Base-by-base conservation (phyloP, 2,113 vertebrate species). In the Rhynchomys soricoides region DNA sequence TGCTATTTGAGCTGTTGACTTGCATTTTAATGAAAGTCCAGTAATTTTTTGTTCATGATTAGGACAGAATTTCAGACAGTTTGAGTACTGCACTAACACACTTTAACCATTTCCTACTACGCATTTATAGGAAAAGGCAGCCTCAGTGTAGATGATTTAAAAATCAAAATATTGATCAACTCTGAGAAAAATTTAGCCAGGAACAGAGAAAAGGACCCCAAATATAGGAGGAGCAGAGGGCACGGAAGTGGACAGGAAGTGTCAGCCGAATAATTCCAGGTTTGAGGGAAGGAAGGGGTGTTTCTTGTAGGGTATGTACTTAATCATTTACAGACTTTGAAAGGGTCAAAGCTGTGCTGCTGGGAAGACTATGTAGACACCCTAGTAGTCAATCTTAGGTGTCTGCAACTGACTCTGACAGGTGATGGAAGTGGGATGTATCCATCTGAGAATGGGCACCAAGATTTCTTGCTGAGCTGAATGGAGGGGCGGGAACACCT, bases 101-200 rank as follows among this genome's bases (percentile, higher is more conserved):
- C 55, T 19, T 29, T 4, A 21, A 45, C 29, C 43, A 34, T 64
- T 43, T 64, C 24, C 57, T 45, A 64, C 40, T 48, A 64, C 34
- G 8, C 16, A 19, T 86, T 66, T 48, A 66, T 31, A 48, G 24
- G 15, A 86, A 86, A 64, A 48, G 82, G 16, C 15, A 17, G 15
- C 40, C 26, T 85, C 40, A 10, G 59, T 43, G 31, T 66, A 64
- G 59, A 34, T 10, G 4, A 68, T 50, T 68, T 59, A 85, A 64
- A 64, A 85, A 64, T 85, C 40, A 85, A 85, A 85, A 45, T 86
- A 86, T 68, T 68, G 83, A 68, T 50, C 43, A 86, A 50, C 62
- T 86, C 43, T 86, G 83, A 68, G 40, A 86, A 68, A 66, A 12
- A 64, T 37, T 31, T 62, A 86, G 83, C 17, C 37, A 71, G 86